phyloP scores from a whole-genome alignment of 2,888 invertebrate species.

The Pachydiplax longipennis region DNA sequence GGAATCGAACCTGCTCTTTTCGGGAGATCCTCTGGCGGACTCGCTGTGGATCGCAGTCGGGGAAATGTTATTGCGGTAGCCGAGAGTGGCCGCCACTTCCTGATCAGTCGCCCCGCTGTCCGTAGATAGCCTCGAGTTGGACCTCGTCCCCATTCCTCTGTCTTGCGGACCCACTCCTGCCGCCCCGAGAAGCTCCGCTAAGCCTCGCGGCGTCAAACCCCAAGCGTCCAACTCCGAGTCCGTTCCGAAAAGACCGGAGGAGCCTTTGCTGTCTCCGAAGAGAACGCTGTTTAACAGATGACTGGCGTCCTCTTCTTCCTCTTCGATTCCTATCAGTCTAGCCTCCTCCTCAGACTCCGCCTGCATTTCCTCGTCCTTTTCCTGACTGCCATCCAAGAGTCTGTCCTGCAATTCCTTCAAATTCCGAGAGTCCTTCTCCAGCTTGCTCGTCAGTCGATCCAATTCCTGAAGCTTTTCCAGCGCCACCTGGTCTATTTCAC shows the following conservation, averaged over 20 bases:
- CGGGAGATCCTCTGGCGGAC: background rate
- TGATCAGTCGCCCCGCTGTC: conserved; percentile 72
- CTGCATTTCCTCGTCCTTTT: conserved; percentile 51
- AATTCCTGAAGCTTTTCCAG: conserved; percentile 81
- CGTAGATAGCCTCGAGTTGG: conserved; percentile 69
- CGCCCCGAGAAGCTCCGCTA: conserved; percentile 67
- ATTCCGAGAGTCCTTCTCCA: conserved; percentile 80
- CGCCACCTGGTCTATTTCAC: conserved; percentile 78
- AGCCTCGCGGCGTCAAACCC: conserved; percentile 64
- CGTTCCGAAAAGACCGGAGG: conserved; percentile 29
- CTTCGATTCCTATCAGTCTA: conserved; percentile 58
- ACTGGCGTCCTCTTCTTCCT: conserved; percentile 58
- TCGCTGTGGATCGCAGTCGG: conserved; percentile 14
- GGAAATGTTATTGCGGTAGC: conserved; percentile 48
- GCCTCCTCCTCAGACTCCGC: conserved; percentile 18
- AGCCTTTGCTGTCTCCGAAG: conserved; percentile 47
- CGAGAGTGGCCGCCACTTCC: conserved; percentile 62
- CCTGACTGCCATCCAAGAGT: conserved; percentile 71
- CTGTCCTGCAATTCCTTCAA: conserved; percentile 77
- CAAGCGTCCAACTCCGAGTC: conserved; percentile 25
- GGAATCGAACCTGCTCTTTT: background rate
- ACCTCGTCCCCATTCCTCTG: conserved; percentile 61
- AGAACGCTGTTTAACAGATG: background rate
- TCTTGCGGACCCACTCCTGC: conserved; percentile 61
- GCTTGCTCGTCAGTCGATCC: conserved; percentile 77